Base-by-base conservation (phyloP, 2,888 invertebrate species). In the Pollenia amentaria region DNA sequence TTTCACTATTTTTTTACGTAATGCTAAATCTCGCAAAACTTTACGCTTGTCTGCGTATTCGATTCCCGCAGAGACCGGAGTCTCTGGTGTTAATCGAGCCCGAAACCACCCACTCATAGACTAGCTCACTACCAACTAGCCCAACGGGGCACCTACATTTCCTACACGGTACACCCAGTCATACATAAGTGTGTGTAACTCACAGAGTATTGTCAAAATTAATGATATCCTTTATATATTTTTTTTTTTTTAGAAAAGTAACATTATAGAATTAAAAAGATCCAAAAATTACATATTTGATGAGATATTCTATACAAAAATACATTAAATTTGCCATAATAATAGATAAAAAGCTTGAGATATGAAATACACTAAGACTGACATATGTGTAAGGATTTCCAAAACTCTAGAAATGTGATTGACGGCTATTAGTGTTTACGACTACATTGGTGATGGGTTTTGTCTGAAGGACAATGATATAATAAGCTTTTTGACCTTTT, bases 171-270 rank as follows among this genome's bases (percentile, higher is more conserved):
- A 29, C 6, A 29, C 6, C 6, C 6, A 29, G 29, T 42, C 42
- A 11, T 62, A 10, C 6, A 14, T 77, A 3, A 16, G 44, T 57
- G 38, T 18, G 4, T 76, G 38, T 16, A 21, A 11, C 14, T 12
- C 21, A 14, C 29, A 29, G 18, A 64, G 65, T 60, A 79, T 80
- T 80, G 53, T 70, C 53, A 70, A 85, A 70, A 69, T 76, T 80
- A 85, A 85, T 85, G 76, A 80, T 57, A 76, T 80, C 70, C 55
- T 76, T 76, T 78, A 29, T 29, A 29, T n/a, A n/a, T n/a, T n/a
- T 16, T 6, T 14, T 21, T 18, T 44, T 18, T 21, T 57, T 14
- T 12, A 44, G 21, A 48, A 12, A 18, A 12, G 64, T 42, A 53
- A 16, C 44, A 21, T 42, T 67, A 48, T 1, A 42, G 21, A 69